These are phyloP conservation scores for Amazona vittata DNA, from an alignment of 2,113 vertebrate genomes.

Conservation along the genomic window DNA sequence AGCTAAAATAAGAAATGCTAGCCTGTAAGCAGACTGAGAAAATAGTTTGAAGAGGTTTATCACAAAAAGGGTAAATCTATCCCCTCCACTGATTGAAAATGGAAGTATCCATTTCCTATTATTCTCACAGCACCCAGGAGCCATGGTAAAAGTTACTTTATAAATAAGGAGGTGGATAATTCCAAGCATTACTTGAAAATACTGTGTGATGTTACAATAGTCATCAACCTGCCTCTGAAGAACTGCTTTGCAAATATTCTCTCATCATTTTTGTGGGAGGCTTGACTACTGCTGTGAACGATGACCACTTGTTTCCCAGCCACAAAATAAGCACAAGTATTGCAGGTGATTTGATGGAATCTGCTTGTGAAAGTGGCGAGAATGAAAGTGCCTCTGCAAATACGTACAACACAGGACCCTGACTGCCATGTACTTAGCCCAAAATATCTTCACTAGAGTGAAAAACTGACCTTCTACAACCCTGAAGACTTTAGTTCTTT, in stretches of 20 bases:
- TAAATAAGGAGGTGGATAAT: background rate
- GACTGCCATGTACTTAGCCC: background rate
- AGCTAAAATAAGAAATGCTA: background rate
- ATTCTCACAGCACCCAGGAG: background rate
- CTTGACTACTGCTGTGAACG: background rate
- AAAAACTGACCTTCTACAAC: background rate
- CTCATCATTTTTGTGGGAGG: background rate
- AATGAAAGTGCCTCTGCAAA: background rate
- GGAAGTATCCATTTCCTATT: background rate
- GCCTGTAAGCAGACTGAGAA: background rate
- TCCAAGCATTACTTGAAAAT: background rate
- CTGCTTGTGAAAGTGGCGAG: background rate
- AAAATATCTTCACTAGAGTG: background rate
- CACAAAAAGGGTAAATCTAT: background rate
- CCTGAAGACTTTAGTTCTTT: background rate
- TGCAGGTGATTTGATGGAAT: background rate
- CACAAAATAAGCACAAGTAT: background rate
- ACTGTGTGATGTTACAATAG: background rate
- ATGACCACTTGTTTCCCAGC: background rate
- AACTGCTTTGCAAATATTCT: background rate
- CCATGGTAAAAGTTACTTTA: background rate
- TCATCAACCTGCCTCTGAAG: background rate
- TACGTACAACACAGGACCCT: background rate
- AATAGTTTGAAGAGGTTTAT: background rate
- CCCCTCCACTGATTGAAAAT: background rate